Base-by-base conservation (phyloP, 2,113 vertebrate species). In the Phalacrocorax aristotelis region DNA sequence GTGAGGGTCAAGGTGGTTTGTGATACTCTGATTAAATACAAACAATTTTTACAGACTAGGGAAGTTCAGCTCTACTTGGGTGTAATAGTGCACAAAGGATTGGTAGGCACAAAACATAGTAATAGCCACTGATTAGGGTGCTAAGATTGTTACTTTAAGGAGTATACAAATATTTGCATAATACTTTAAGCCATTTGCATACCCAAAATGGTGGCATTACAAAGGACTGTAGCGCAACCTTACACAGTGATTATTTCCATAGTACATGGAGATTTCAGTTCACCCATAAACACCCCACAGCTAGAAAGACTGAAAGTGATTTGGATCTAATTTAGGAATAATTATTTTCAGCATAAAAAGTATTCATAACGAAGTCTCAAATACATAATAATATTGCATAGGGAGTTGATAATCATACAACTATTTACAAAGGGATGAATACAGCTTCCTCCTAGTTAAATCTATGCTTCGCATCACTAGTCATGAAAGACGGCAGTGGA, bases 401-500 rank as follows among this genome's bases (percentile, higher is more conserved):
- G n/a, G 13, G 48, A 5, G 18, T 12, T n/a, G 40, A 76, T 65
- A 87, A 58, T 49, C 19, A 7, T 20, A 11, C 77, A 68, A 44
- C 29, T 84, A 22, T 74, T 79, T 91, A 75, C 32, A 60, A 80
- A 83, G 21, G 12, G 38, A 61, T 54, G 17, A 65, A 36, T 66
- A 19, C 7, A 40, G 29, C 71, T 86, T 69, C 54, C 51, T 70
- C 48, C 71, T 66, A 44, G 36, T 44, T 74, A 83, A 81, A 81
- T 36, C 76, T 42, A 10, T 77, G 58, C 46, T 74, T 88, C 7
- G 1, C 48, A 19, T 38, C 78, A 27, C 18, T 71, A 78, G 38
- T 27, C 55, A 48, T 60, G 52, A 40, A 83, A 52, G n/a, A 58
- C 0, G 0, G n/a, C 64, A 34, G 12, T 17, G 60, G 38, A 74